phyloP scores from a whole-genome alignment of 2,113 vertebrate genomes.

The Raja brachyura region DNA sequence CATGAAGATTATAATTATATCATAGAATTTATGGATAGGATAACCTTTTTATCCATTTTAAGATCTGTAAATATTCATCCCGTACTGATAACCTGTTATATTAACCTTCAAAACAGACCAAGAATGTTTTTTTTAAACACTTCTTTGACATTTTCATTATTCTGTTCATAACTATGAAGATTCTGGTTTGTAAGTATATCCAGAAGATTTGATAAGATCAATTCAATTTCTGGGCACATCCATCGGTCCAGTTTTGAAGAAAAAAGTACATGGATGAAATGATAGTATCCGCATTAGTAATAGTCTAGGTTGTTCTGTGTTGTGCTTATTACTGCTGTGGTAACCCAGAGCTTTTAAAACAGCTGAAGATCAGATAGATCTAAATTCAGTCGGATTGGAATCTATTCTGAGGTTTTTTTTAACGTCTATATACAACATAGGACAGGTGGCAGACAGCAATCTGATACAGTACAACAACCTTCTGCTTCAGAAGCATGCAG shows the following conservation, averaged over 20 bases:
- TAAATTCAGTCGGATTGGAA: not conserved
- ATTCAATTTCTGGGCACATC: not conserved
- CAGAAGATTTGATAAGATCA: not conserved
- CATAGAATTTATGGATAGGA: not conserved
- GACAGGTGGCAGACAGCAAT: not conserved
- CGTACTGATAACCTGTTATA: not conserved
- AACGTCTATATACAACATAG: not conserved
- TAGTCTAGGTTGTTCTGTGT: not conserved
- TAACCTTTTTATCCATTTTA: not conserved
- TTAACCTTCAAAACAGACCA: not conserved
- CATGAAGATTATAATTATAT: not conserved
- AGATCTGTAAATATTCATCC: not conserved
- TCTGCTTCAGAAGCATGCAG: not conserved
- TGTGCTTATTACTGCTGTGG: not conserved
- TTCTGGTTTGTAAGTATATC: not conserved
- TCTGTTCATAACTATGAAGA: not conserved
- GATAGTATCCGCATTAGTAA: not conserved
- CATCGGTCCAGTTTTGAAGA: not conserved
- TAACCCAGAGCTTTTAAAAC: not conserved
- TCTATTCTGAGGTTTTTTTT: not conserved
- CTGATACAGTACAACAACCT: not conserved
- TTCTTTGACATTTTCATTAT: not conserved
- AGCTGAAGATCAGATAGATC: conserved; percentile 14
- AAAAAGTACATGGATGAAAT: not conserved
- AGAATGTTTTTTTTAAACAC: not conserved